Conservation (phyloP, 2,797 vertebrate genomes). For the Hydrophis major region DNA sequence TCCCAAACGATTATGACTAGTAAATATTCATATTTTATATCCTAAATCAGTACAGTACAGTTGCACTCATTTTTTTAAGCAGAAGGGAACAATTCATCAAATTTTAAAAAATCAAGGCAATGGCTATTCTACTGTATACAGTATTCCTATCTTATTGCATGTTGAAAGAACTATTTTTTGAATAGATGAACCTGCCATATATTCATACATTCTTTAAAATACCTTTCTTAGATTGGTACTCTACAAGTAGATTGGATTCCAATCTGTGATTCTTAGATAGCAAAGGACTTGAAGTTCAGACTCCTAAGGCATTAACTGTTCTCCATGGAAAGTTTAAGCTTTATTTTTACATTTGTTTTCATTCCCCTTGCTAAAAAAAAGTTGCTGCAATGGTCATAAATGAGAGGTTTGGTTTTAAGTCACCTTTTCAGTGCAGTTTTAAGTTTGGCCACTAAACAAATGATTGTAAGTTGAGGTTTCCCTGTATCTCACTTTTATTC, state of each 20-base stretch:
- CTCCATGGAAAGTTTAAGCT: neutral
- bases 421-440: neutral
- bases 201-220: neutral
- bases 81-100: neutral
- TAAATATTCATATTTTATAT: neutral
- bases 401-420: neutral
- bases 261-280: neutral
- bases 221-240: neutral
- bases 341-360: neutral
- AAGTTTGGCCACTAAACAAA: neutral
- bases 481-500: neutral
- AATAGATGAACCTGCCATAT: neutral
- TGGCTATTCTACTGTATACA: neutral
- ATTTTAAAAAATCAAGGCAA: neutral
- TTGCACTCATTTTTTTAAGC: neutral
- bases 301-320: neutral
- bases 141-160: neutral
- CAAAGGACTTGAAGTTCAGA: neutral
- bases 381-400: neutral
- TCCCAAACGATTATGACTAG: neutral
- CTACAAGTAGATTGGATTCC: neutral
- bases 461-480: neutral
- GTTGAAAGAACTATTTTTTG: neutral
- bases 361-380: neutral
- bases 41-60: neutral